phyloP scores from a whole-genome alignment of 2,113 vertebrate species.

The Pyxicephalus adspersus region DNA sequence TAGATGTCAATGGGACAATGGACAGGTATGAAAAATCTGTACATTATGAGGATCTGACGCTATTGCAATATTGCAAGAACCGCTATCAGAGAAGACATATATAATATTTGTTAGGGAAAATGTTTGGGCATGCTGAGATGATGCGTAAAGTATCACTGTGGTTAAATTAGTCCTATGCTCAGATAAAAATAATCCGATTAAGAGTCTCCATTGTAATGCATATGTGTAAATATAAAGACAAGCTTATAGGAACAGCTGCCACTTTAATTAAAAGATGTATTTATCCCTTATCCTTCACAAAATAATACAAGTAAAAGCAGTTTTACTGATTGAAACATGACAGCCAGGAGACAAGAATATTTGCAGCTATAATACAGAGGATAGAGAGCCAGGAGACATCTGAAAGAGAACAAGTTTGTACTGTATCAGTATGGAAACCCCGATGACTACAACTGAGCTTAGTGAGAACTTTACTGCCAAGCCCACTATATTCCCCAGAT shows the following conservation, averaged over 20 bases:
- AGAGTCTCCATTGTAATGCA: not conserved
- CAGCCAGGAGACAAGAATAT: not conserved
- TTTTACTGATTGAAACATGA: not conserved
- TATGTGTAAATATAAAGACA: conserved; percentile 25
- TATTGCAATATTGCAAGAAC: not conserved
- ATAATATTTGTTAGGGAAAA: not conserved
- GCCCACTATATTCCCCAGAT: conserved; percentile 65
- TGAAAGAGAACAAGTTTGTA: not conserved
- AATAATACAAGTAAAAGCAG: not conserved
- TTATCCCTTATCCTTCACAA: conserved; percentile 22
- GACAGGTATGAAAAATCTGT: too few species aligned
- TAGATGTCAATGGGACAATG: too few species aligned
- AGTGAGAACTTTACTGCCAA: conserved; percentile 4
- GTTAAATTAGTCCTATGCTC: not conserved
- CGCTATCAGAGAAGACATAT: not conserved
- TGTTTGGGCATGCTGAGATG: not conserved
- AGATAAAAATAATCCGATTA: conserved; percentile 51
- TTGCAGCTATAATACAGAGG: not conserved
- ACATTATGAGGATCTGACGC: not conserved
- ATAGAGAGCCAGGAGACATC: not conserved
- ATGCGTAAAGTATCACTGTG: not conserved
- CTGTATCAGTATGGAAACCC: not conserved
- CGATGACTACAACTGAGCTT: conserved; percentile 7
- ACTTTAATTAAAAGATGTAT: conserved; percentile 20
- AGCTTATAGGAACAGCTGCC: conserved; percentile 21